Percentiles rank a stretch among this genome's conserved stretches.
Evolutionary conservation across 1,140 invertebrate species (phyloP).

Genomic region (Vanessa atalanta): DNA sequence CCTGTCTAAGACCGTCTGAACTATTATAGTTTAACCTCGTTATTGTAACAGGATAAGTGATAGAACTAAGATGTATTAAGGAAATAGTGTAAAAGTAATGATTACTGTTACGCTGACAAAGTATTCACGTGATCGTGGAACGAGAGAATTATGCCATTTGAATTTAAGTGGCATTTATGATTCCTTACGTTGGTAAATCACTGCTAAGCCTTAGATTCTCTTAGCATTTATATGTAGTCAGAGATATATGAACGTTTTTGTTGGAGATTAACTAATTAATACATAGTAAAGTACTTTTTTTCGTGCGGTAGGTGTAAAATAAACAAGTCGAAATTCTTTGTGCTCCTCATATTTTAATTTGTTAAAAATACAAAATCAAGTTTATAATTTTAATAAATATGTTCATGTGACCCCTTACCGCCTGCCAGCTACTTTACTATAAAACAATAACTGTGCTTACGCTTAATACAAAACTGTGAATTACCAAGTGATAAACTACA

Average conservation of each 20-base stretch:
- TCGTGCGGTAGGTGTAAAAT: neutral
- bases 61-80: conserved; percentile 4
- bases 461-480: no score
- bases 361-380: neutral
- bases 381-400: neutral
- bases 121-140: no score
- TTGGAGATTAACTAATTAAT: no score
- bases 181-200: no score
- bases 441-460: no score
- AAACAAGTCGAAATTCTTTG: neutral
- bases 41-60: conserved; percentile 24
- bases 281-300: no score
- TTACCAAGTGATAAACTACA: no score
- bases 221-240: no score
- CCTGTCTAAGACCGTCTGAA: conserved; percentile 9
- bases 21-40: conserved; percentile 24
- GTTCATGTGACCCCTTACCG: neutral
- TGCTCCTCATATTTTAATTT: neutral
- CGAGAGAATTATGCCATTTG: no score
- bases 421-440: neutral
- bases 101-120: neutral
- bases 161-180: no score
- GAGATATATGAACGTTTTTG: no score
- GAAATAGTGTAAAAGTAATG: neutral
- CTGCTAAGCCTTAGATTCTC: no score